Percentiles rank a stretch among this genome's conserved stretches.
Evolutionary conservation across 2,113 vertebrate species (phyloP).

Genomic region (Casuarius casuarius): DNA sequence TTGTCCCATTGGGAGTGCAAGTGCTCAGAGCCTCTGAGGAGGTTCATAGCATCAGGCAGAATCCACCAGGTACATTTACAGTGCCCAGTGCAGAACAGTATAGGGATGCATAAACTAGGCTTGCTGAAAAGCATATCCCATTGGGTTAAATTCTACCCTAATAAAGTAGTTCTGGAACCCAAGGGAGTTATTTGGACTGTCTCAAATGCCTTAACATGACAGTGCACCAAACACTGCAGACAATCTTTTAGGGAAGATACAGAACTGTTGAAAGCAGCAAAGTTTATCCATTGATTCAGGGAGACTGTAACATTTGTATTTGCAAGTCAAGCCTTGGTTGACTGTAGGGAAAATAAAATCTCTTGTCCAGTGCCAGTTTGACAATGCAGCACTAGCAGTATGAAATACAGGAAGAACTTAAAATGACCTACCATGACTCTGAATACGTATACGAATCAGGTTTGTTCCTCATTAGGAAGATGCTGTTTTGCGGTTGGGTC

Average conservation of each 20-base stretch:
- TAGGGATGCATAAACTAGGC: background rate
- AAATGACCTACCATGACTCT: background rate
- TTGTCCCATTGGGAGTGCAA: background rate
- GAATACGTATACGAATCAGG: rapidly evolving
- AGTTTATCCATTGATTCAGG: background rate
- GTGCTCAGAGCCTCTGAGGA: background rate
- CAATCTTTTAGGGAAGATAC: background rate
- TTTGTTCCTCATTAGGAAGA: background rate
- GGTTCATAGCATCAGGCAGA: background rate
- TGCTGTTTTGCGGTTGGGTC: background rate
- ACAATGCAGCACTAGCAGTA: background rate
- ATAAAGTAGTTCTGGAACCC: background rate
- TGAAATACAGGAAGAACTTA: background rate
- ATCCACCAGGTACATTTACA: background rate
- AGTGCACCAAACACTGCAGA: background rate
- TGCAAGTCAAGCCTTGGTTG: background rate
- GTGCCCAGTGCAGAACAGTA: background rate
- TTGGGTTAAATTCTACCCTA: background rate
- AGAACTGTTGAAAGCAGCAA: background rate
- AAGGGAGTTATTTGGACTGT: background rate
- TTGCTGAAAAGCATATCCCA: background rate
- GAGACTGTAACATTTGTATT: background rate
- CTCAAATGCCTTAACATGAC: background rate
- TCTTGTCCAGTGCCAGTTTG: background rate
- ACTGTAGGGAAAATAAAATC: background rate